phyloP scores from a whole-genome alignment of 2,797 vertebrate species.

The Spea hammondii region DNA sequence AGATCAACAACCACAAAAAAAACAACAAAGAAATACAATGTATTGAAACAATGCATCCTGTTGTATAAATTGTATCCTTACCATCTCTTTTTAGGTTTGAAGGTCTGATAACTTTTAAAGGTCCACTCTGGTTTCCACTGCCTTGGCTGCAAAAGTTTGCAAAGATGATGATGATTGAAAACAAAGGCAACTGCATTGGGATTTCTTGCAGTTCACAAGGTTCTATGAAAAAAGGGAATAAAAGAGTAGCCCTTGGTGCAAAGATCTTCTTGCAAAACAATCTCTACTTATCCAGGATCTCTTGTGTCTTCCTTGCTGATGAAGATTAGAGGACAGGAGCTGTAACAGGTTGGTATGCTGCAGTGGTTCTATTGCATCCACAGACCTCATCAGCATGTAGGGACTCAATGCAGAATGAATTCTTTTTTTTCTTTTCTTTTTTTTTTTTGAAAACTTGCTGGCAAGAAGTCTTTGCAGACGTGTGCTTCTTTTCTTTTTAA shows the following conservation, averaged over 20 bases:
- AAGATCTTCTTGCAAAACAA: not conserved
- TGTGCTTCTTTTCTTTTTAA: constrained; percentile 19
- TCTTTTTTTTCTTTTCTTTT: not conserved
- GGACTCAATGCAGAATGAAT: constrained; percentile 4
- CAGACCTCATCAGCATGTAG: not conserved
- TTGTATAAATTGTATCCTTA: not conserved
- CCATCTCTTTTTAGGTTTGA: constrained; percentile 43
- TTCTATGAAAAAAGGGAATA: not conserved
- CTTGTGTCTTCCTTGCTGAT: not conserved
- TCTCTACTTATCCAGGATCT: constrained; percentile 14
- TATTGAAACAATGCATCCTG: not conserved
- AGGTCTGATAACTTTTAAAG: constrained; percentile 19
- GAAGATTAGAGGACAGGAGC: not conserved
- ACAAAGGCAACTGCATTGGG: constrained; percentile 45
- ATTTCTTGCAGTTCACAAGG: not conserved
- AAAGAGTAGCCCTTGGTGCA: not conserved
- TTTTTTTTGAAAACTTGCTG: not conserved
- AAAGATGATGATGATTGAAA: constrained; percentile 36
- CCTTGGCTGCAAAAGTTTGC: constrained; percentile 51
- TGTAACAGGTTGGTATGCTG: constrained; percentile 38
- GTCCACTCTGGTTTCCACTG: constrained; percentile 26
- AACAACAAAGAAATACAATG: not conserved
- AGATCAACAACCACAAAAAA: not conserved
- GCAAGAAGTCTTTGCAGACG: not conserved
- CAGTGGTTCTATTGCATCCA: constrained; percentile 18